A percentile compares a stretch with the other conserved stretches of the same genome.
Conservation (phyloP, 2,888 invertebrate genomes). For the Epirrhoe tristata region DNA sequence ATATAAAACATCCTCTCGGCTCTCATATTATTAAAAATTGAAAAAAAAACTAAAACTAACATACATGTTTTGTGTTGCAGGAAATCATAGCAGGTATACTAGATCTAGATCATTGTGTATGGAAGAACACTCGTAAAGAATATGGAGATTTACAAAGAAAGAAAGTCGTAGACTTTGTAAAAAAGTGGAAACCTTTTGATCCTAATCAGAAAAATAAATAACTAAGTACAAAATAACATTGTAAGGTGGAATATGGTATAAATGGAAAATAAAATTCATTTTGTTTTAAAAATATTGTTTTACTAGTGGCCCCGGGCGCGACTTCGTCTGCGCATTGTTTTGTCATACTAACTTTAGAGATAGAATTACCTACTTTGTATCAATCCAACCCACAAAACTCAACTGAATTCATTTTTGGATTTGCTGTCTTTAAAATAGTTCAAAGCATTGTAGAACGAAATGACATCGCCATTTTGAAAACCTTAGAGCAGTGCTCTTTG, state of each 20-base stretch:
- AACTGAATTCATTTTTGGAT: too few species aligned
- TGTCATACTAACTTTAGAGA: too few species aligned
- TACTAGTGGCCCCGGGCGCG: too few species aligned
- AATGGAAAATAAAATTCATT: background rate
- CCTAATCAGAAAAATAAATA: constrained; percentile 63
- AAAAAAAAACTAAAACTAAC: too few species aligned
- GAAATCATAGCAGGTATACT: constrained; percentile 98
- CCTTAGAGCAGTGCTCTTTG: too few species aligned
- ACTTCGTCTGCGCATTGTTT: too few species aligned
- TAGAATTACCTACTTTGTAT: too few species aligned
- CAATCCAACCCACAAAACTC: too few species aligned
- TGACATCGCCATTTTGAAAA: too few species aligned
- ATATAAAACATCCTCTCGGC: constrained; percentile 29
- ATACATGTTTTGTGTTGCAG: constrained; percentile 63
- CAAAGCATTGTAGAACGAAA: too few species aligned
- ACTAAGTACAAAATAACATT: constrained; percentile 5
- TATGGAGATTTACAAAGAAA: constrained; percentile 90
- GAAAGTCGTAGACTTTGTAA: constrained; percentile 90
- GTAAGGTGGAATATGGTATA: background rate
- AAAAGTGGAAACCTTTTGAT: constrained; percentile 89
- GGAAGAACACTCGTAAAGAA: constrained; percentile 93
- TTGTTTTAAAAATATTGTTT: background rate
- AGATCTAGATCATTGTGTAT: constrained; percentile 92
- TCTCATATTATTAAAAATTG: too few species aligned
- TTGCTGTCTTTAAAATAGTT: too few species aligned